Conservation (phyloP, 2,113 vertebrate species). For the Tricholaema leucomelas region DNA sequence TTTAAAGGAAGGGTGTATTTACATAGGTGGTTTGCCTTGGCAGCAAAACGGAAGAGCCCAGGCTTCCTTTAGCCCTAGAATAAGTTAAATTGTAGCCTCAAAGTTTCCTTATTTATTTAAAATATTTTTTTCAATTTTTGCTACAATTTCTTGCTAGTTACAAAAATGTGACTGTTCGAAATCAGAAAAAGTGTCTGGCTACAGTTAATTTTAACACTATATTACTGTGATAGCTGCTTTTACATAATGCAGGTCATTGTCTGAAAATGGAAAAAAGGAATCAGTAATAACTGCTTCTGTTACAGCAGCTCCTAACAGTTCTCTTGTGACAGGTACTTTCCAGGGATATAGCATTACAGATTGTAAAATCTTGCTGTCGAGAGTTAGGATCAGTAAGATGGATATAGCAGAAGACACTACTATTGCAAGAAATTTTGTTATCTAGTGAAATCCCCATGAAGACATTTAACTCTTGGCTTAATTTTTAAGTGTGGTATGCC, state of each 20-base stretch:
- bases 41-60: not conserved
- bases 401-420: not conserved
- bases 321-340: not conserved
- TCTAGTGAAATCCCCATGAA: not conserved
- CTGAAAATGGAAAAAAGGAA: not conserved
- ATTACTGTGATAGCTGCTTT: not conserved
- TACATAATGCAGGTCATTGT: not conserved
- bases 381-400: not conserved
- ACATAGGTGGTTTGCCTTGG: not conserved
- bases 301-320: not conserved
- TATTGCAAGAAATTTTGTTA: not conserved
- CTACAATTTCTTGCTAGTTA: not conserved
- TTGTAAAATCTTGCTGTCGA: not conserved
- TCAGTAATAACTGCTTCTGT: not conserved
- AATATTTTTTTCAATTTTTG: not conserved
- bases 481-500: not conserved
- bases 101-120: not conserved
- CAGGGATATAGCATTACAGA: not conserved
- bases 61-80: not conserved
- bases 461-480: not conserved
- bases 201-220: not conserved
- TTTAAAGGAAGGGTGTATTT: not conserved
- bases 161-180: not conserved
- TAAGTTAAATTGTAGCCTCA: not conserved
- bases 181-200: not conserved